Evolutionary conservation across 2,888 invertebrate genomes (phyloP), one percentile per base, ranked within the genome.

Genomic region (Hydriomena furcata): DNA sequence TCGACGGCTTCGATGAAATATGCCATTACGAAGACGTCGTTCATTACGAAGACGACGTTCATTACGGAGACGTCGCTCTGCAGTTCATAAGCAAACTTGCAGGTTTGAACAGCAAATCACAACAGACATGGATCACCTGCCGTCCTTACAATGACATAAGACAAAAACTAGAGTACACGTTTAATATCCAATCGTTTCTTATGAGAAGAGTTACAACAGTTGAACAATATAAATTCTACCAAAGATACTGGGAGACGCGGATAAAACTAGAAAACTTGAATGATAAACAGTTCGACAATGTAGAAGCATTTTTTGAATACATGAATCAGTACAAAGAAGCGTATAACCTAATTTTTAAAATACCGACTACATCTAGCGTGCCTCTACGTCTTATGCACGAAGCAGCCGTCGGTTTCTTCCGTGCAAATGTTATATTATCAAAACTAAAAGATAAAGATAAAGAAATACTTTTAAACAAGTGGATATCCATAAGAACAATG

Each of bases 1-100:
- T 31, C n/a, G 31, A 31, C 7, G 31, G 31, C 1, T 31, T 31
- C 7, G 31, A 31, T 31, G 31, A 31, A 31, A 31, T 31, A n/a
- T 31, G 31, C 13, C 31, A 12, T n/a, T n/a, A n/a, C n/a, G n/a
- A n/a, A n/a, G n/a, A n/a, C n/a, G n/a, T n/a, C n/a, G n/a, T n/a
- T n/a, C 13, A 31, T n/a, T n/a, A n/a, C n/a, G n/a, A n/a, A n/a
- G n/a, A n/a, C n/a, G n/a, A n/a, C n/a, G n/a, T n/a, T n/a, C 13
- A 31, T n/a, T 31, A 31, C 4, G 31, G 13, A 31, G n/a, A 13
- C 12, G n/a, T 17, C 1, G 31, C 7, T n/a, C 13, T 31, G 5
- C 7, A 31, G 13, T 31, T 31, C n/a, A 31, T 31, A 7, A 31
- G 13, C 7, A 17, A 7, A 7, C 7, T 13, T 13, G 13, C n/a